phyloP scores from a whole-genome alignment of 2,888 invertebrate species.

The Boloria euphrosyne region DNA sequence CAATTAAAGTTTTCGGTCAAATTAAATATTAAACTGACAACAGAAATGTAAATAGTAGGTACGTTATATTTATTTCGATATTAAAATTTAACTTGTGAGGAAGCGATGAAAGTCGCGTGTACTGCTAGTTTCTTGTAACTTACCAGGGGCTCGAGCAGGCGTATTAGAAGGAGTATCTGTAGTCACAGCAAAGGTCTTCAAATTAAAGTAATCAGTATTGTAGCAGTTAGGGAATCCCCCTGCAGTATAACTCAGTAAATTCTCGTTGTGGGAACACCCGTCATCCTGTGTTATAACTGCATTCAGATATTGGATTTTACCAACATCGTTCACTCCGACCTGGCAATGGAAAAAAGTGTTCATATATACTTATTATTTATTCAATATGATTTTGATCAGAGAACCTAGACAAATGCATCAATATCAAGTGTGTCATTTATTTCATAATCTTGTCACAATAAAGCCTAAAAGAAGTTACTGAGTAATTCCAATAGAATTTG shows the following conservation, averaged over 20 bases:
- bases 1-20: too few relatives aligned
- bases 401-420: neutral
- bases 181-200: constrained; percentile 67
- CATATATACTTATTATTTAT: neutral
- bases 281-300: constrained; percentile 73
- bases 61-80: too few relatives aligned
- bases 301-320: constrained; percentile 85
- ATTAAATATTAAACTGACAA: too few relatives aligned
- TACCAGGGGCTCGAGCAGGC: constrained; percentile 86
- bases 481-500: too few relatives aligned
- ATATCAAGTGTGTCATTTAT: too few relatives aligned
- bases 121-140: constrained; percentile 17
- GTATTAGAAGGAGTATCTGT: constrained; percentile 87
- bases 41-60: too few relatives aligned
- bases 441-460: too few relatives aligned
- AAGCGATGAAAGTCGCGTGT: neutral
- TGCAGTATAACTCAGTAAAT: constrained; percentile 54
- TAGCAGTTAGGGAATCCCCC: constrained; percentile 82
- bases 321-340: constrained; percentile 84
- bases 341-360: constrained; percentile 45
- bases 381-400: neutral
- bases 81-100: too few relatives aligned
- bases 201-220: constrained; percentile 76
- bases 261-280: constrained; percentile 78
- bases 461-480: too few relatives aligned